These are phyloP conservation scores for Choristoneura fumiferana DNA, from an alignment of 1,140 invertebrate genomes.

Conservation along the genomic window DNA sequence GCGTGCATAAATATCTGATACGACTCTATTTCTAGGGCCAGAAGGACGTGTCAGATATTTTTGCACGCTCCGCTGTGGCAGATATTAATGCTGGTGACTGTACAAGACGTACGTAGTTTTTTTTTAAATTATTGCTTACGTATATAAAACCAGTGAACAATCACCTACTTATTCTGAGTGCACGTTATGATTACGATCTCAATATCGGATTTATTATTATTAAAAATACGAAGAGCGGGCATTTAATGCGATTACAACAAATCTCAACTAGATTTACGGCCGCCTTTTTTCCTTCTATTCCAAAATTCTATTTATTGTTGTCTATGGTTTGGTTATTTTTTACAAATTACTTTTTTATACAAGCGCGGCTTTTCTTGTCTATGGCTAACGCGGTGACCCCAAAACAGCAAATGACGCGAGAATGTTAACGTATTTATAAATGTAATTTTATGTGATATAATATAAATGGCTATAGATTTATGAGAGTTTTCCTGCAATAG, in stretches of 20 bases:
- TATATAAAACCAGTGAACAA: not conserved
- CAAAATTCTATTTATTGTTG: constrained; percentile 14
- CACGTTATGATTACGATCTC: not conserved
- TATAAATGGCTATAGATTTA: constrained; percentile 16
- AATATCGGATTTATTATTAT: not conserved
- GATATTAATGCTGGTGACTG: too few relatives aligned
- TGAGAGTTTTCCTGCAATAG: constrained; percentile 15
- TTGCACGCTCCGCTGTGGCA: too few relatives aligned
- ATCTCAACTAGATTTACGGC: not conserved
- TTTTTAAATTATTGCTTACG: not conserved
- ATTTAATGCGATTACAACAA: constrained; percentile 6
- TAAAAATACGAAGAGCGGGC: not conserved
- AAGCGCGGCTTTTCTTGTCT: constrained; percentile 11
- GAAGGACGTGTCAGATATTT: too few relatives aligned
- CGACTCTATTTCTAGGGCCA: too few relatives aligned
- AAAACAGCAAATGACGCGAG: not conserved
- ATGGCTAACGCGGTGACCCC: constrained; percentile 10
- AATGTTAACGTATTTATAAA: constrained; percentile 6
- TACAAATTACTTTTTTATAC: not conserved
- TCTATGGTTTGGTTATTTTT: not conserved
- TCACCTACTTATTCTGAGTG: not conserved
- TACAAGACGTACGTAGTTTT: too few relatives aligned
- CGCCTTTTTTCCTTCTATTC: not conserved
- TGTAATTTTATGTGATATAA: constrained; percentile 19
- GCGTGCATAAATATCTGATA: too few relatives aligned